Conservation (phyloP, 2,797 vertebrate genomes). For the Selene dorsalis region DNA sequence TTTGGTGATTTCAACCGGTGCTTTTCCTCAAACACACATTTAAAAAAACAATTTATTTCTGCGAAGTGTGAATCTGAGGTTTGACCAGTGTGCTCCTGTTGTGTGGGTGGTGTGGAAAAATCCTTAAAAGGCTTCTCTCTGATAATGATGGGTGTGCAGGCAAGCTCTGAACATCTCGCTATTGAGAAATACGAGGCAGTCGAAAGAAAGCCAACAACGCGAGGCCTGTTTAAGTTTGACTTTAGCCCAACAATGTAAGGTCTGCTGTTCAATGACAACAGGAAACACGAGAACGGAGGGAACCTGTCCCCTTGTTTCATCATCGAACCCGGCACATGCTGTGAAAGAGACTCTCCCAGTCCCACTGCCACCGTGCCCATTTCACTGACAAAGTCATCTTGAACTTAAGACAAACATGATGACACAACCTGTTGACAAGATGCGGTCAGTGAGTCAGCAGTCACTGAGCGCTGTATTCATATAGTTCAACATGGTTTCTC, state of each 20-base stretch:
- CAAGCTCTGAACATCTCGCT: slow-evolving; percentile 15
- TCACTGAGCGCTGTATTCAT: slow-evolving; percentile 4
- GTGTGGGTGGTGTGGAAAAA: slow-evolving; percentile 37
- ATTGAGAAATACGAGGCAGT: slow-evolving; percentile 21
- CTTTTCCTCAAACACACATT: slow-evolving; percentile 47
- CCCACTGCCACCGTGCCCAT: slow-evolving; percentile 11
- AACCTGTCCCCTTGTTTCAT: slow-evolving; percentile 31
- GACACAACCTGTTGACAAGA: slow-evolving; percentile 15
- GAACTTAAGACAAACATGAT: not conserved
- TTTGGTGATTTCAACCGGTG: slow-evolving; percentile 56
- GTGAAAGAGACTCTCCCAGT: slow-evolving; percentile 9
- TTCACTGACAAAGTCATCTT: not conserved
- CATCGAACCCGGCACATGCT: slow-evolving; percentile 6
- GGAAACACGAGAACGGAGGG: slow-evolving; percentile 4
- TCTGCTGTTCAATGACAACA: slow-evolving; percentile 7
- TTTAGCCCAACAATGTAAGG: slow-evolving; percentile 3
- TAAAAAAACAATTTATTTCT: slow-evolving; percentile 48
- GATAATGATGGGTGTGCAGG: slow-evolving; percentile 30
- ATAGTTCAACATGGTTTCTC: not conserved
- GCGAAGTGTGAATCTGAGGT: slow-evolving; percentile 44
- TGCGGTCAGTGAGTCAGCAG: slow-evolving; percentile 31
- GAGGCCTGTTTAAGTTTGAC: not conserved
- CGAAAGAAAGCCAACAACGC: too few species aligned
- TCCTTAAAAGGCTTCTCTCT: slow-evolving; percentile 33
- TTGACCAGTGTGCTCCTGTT: slow-evolving; percentile 38